These are phyloP conservation scores for Dynastes maya DNA, from an alignment of 2,888 invertebrate species.

Conservation along the genomic window DNA sequence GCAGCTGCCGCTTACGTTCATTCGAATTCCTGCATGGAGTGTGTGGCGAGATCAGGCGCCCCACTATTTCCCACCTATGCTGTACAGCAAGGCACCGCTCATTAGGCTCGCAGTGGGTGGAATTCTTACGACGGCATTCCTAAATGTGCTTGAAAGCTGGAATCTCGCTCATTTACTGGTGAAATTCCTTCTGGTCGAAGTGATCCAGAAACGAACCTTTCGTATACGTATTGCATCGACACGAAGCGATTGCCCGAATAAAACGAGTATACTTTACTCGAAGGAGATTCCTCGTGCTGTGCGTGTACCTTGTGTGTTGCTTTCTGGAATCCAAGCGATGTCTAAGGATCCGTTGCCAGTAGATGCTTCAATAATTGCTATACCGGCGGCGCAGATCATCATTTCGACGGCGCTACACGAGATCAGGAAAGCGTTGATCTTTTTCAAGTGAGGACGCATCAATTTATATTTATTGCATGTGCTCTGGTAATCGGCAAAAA, in stretches of 20 bases:
- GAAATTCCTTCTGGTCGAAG: slow-evolving; percentile 39
- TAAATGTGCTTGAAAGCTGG: slow-evolving; percentile 44
- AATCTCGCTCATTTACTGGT: slow-evolving; percentile 44
- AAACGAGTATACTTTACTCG: slow-evolving; percentile 19
- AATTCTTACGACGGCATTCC: slow-evolving; percentile 45
- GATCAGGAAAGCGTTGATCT: slow-evolving; percentile 70
- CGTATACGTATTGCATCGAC: slow-evolving; percentile 8
- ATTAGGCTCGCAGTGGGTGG: slow-evolving; percentile 45
- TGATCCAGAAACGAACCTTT: slow-evolving; percentile 32
- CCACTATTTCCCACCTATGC: slow-evolving; percentile 47
- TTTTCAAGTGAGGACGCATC: slow-evolving; percentile 70
- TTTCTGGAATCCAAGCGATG: slow-evolving; percentile 54
- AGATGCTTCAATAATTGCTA: slow-evolving; percentile 68
- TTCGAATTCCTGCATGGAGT: not conserved
- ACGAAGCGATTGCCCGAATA: slow-evolving; percentile 23
- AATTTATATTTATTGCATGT: slow-evolving; percentile 53
- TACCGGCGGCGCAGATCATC: slow-evolving; percentile 71
- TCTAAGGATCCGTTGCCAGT: slow-evolving; percentile 60
- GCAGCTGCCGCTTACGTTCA: slow-evolving; percentile 28
- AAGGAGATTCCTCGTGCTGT: slow-evolving; percentile 42
- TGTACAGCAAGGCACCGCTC: slow-evolving; percentile 31
- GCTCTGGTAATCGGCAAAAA: slow-evolving; percentile 15
- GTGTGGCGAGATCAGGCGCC: slow-evolving; percentile 32
- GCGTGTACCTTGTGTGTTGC: slow-evolving; percentile 33
- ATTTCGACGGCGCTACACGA: slow-evolving; percentile 72